Evolutionary conservation across 2,888 invertebrate genomes (phyloP), one percentile per base, ranked within the genome.

Genomic region (Liodrosophila aerea): DNA sequence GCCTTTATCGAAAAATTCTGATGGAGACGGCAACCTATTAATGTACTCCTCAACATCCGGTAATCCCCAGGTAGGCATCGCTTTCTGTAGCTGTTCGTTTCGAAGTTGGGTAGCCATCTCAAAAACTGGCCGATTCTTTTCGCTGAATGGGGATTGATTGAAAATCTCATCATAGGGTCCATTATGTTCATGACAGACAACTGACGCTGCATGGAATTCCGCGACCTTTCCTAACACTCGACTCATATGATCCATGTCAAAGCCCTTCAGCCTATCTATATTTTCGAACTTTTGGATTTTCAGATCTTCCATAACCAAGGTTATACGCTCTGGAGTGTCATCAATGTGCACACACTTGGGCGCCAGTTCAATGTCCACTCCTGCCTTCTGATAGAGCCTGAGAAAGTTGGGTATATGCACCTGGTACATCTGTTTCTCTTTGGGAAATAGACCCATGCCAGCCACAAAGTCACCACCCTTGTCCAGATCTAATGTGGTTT

Each of bases 191-290:
- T 66, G 47, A 5, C 62, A 66, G 0, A 86, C 76, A 0, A 74
- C 87, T 0, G 89, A 88, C 0, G 80, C 87, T 0, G 89, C 89
- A 74, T 89, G 89, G 2, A 89, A 64, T 39, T 88, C 78, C 0
- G 89, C 88, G 8, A 89, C 12, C 27, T 86, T 83, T 2, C 64
- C 59, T 2, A 89, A 62, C 1, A 82, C 86, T 0, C 74, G 39
- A n/a, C 71, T 58, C 46, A 86, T 85, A 16, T 89, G 87, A 0
- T 64, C 59, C 68, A 85, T 60, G 45, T 89, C 81, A 5, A 89
- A 61, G n/a, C 88, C 88, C 15, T 82, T 72, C 0, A 83, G 61
- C 0, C 88, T 86, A 64, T 87, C 80, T 4, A 64, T 54, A 27
- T 88, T 89, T 2, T 60, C 53, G 11, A 85, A 89, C 0, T 76